Evolutionary conservation across 2,113 vertebrate species (phyloP).

Genomic region (Mirza zaza): DNA sequence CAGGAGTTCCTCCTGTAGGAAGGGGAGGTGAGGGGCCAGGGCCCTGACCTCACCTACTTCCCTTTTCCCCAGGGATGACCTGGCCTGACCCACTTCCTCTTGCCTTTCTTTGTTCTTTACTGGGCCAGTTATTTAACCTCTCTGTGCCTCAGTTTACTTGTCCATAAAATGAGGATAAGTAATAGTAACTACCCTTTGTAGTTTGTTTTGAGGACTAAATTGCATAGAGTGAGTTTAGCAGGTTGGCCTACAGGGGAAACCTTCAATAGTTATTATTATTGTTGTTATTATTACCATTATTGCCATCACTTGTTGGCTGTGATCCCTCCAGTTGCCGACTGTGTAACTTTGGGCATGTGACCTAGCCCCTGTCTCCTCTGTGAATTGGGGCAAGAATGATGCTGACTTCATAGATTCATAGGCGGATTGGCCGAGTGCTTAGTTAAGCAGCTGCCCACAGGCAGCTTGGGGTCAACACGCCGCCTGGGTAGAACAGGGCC

Average conservation of each 20-base stretch:
- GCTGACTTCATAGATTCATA: not conserved
- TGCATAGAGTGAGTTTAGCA: not conserved
- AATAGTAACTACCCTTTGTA: not conserved
- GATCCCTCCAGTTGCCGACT: not conserved
- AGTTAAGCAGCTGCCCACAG: not conserved
- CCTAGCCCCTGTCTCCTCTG: not conserved
- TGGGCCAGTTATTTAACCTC: not conserved
- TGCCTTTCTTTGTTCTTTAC: not conserved
- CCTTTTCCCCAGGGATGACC: not conserved
- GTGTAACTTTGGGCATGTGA: not conserved
- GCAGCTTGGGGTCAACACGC: not conserved
- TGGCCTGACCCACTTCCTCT: not conserved
- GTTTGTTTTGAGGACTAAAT: conserved; percentile 5
- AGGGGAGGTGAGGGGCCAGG: not conserved
- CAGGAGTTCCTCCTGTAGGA: not conserved
- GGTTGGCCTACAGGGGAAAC: not conserved
- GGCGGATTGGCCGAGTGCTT: not conserved
- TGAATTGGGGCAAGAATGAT: not conserved
- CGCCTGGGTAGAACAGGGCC: not conserved
- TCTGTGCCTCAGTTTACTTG: conserved; percentile 6
- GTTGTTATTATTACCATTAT: too few species aligned
- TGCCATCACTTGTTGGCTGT: not conserved
- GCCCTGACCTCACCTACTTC: conserved; percentile 12
- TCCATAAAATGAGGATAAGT: not conserved
- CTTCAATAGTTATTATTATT: not conserved